These are phyloP conservation scores for Morbakka virulenta DNA, from an alignment of 30 jellyfish, hydroid and myxozoan genomes.

Conservation along the genomic window DNA sequence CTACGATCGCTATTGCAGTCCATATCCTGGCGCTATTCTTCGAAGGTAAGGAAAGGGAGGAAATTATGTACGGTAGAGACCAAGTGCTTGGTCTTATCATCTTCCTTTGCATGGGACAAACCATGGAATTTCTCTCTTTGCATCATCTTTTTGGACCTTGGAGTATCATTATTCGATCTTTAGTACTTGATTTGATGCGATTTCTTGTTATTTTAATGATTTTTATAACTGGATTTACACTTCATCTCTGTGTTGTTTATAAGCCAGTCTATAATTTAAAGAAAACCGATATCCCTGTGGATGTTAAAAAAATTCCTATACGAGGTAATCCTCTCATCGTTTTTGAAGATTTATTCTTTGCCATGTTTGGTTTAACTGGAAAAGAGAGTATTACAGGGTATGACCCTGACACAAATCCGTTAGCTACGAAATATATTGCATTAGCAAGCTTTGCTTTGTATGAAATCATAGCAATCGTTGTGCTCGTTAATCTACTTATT, in stretches of 20 bases:
- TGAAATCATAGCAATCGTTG: conserved; percentile 77
- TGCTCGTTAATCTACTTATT: conserved; percentile 83
- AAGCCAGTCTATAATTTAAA: conserved; percentile 69
- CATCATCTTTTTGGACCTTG: conserved; percentile 96
- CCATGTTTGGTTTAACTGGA: conserved; percentile 80
- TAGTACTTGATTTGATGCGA: conserved; percentile 75
- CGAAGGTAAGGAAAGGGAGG: conserved; percentile 63
- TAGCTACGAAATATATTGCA: conserved; percentile 72
- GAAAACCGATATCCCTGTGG: conserved; percentile 55
- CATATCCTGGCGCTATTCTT: conserved; percentile 60
- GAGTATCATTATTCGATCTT: conserved; percentile 84
- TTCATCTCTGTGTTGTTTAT: conserved; percentile 83
- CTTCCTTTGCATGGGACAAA: conserved; percentile 65
- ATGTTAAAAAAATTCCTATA: conserved; percentile 20
- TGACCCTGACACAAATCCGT: conserved; percentile 74
- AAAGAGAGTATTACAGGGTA: conserved; percentile 25
- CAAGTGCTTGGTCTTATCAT: conserved; percentile 79
- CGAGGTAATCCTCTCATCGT: conserved; percentile 48
- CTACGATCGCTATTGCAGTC: conserved; percentile 55
- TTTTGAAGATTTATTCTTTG: conserved; percentile 70
- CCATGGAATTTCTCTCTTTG: conserved; percentile 86
- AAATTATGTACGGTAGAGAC: conserved; percentile 86
- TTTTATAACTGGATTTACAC: conserved; percentile 82
- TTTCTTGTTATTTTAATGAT: conserved; percentile 79
- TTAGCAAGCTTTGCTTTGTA: conserved; percentile 68